Evolutionary conservation across 2,113 vertebrate genomes (phyloP), one percentile per base, ranked within the genome.

Genomic region (Apeltes quadracus): DNA sequence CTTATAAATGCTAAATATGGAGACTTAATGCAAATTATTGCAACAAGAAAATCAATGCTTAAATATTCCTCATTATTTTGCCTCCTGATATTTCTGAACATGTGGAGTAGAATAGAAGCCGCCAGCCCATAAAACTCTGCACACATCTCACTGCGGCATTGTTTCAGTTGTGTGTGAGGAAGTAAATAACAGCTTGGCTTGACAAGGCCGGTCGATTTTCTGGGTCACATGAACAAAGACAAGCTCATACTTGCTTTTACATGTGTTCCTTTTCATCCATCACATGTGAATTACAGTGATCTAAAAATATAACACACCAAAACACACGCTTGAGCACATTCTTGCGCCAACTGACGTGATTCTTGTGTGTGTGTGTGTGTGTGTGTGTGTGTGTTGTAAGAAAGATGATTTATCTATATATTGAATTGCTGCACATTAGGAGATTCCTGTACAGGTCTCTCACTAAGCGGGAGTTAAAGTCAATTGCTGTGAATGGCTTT

Each of bases 291-390:
- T 62, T 62, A 55, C 62, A 58, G 48, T 68, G 32, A 54, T 71
- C 56, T 61, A 80, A 68, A 77, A 83, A 83, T 74, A 58, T 15
- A 58, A 73, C 25, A 64, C 8, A 48, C 66, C 64, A 34, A 66
- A 53, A 53, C 53, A 36, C 61, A 57, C n/a, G 56, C 62, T 12
- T 29, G 48, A 64, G 20, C 55, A 76, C 61, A 64, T 41, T 34
- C 32, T 34, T 34, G 7, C 32, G 32, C 32, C 32, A 34, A 34
- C 1, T 34, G 32, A 34, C 32, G 32, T 34, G 32, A 4, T 34
- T 34, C 3, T 34, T 34, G 32, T 34, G 32, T 7, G 5, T 34
- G 5, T 3, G 32, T 34, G 32, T 5, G 32, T 34, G 32, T 34
- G 32, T 3, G 32, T 34, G 32, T 34, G 32, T 34, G 32, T 34